Conservation (phyloP, 1,140 invertebrate species). For the Cyclargus thomasi region DNA sequence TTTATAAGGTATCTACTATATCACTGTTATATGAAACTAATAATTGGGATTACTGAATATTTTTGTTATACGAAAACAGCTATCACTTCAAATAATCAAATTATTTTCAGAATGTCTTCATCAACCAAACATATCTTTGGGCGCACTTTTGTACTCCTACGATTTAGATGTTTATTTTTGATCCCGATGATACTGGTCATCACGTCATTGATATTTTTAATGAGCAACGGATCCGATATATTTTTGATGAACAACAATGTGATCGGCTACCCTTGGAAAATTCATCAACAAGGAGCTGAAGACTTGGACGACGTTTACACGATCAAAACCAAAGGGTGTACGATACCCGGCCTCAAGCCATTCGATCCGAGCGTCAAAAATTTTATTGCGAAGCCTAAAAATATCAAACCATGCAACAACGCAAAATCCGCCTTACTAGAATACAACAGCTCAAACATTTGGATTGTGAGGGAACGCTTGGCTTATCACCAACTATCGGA, state of each 20-base stretch:
- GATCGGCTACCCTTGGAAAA: constrained; percentile 30
- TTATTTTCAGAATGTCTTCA: constrained; percentile 53
- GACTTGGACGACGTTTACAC: constrained; percentile 58
- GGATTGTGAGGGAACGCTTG: constrained; percentile 58
- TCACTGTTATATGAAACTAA: too few species aligned
- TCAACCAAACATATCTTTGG: constrained; percentile 30
- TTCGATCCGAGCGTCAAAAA: constrained; percentile 77
- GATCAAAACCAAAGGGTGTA: constrained; percentile 85
- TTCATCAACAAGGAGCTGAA: constrained; percentile 28
- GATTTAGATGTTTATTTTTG: constrained; percentile 49
- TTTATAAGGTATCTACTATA: too few species aligned
- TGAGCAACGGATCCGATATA: constrained; percentile 42
- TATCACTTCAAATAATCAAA: background rate
- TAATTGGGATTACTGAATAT: background rate
- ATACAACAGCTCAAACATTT: constrained; percentile 80
- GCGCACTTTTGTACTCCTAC: constrained; percentile 28
- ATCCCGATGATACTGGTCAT: constrained; percentile 43
- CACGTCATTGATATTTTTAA: constrained; percentile 48
- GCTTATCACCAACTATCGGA: constrained; percentile 75
- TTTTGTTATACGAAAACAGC: background rate
- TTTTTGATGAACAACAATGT: constrained; percentile 43
- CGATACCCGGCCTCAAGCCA: constrained; percentile 85
- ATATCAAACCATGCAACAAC: constrained; percentile 50
- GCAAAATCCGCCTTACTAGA: constrained; percentile 74
- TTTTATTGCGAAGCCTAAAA: constrained; percentile 57